Base-by-base conservation (phyloP, 2,113 vertebrate species). In the Astatoreochromis straeleni region DNA sequence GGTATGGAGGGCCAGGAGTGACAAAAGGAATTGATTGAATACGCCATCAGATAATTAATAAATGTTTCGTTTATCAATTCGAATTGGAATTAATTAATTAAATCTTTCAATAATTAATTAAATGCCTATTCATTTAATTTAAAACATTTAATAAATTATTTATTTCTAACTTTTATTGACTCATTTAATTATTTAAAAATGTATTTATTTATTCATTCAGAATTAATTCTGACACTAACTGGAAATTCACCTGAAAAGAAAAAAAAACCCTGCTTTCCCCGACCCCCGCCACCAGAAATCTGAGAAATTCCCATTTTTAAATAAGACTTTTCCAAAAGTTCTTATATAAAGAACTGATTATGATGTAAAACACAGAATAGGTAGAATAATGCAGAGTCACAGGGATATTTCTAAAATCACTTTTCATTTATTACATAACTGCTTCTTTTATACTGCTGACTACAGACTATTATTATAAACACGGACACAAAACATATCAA, bases 191-290 rank as follows among this genome's bases (percentile, higher is more conserved):
- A 60, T 60, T 60, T 31, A 10, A 60, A 60, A 60, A 31, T 9
- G 0, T 9, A 60, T 58, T 58, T 58, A 31, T 58, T 58, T 17
- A 58, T 17, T 58, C 0, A 29, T 58, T 60, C 5, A 17, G 26
- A 60, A 60, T 31, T 4, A 17, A 60, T 60, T 60, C 26, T 60
- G 26, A 17, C 26, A 60, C 57, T 6, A 60, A 60, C 31, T 17
- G 26, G 26, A 60, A 58, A 58, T 33, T 60, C 16, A 31, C 57
- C 8, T 4, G 29, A 33, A 60, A 38, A 10, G 35, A 40, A 19
- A 31, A 6, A 6, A 16, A 29, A 1, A 0, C 1, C n/a, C 13
- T 6, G 7, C 2, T 31, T 9, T 5, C 13, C 55, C 1, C 2
- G 1, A 5, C 24, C 12, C 24, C 24, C 3, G 0, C 24, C 26